Conservation (phyloP, 2,797 vertebrate species). For the Hemitrygon akajei region DNA sequence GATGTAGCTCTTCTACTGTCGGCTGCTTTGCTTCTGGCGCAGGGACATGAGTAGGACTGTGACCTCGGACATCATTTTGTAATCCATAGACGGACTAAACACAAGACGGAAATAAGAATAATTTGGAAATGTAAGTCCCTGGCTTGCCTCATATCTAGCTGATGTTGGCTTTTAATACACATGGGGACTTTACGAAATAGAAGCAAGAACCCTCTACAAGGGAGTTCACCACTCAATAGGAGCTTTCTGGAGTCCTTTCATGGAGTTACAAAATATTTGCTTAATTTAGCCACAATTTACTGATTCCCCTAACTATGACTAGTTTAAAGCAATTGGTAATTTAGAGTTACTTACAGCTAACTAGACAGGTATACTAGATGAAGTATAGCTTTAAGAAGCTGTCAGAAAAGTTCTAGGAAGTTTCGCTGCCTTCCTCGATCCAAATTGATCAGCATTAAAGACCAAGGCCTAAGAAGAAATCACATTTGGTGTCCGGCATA, state of each 20-base stretch:
- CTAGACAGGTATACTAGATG: not conserved
- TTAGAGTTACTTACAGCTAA: not conserved
- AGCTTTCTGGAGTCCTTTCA: too few relatives aligned
- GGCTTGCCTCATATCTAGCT: not conserved
- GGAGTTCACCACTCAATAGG: too few relatives aligned
- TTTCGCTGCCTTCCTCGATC: not conserved
- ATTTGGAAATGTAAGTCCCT: not conserved
- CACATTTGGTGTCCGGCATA: not conserved
- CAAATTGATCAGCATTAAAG: not conserved
- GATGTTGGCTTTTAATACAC: not conserved
- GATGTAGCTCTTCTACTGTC: slow-evolving; percentile 83
- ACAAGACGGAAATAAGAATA: not conserved
- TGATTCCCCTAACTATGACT: not conserved
- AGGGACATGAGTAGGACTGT: slow-evolving; percentile 86
- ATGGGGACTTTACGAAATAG: too few relatives aligned
- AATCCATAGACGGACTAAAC: slow-evolving; percentile 86
- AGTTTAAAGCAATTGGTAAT: not conserved
- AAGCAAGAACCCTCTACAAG: too few relatives aligned
- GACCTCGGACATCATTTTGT: slow-evolving; percentile 88
- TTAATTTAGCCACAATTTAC: too few relatives aligned
- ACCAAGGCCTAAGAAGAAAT: not conserved
- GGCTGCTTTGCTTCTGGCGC: slow-evolving; percentile 83
- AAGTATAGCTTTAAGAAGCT: not conserved
- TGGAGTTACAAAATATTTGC: too few relatives aligned
- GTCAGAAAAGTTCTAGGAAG: not conserved